phyloP scores from a whole-genome alignment of 2,797 vertebrate genomes.

The Anolis apletophallus region DNA sequence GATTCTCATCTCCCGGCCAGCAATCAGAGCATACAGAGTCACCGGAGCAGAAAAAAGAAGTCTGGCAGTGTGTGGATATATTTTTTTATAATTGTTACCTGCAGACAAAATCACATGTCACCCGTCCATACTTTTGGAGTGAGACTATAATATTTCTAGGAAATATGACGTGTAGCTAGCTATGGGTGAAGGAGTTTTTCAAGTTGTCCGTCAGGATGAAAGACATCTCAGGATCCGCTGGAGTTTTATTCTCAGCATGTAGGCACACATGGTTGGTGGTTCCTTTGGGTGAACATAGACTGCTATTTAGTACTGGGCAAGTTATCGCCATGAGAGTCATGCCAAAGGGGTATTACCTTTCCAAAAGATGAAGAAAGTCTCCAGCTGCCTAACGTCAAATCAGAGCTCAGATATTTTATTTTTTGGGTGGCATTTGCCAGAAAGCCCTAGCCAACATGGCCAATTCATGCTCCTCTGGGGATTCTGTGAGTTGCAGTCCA shows the following conservation, averaged over 20 bases:
- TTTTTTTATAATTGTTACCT: constrained; percentile 39
- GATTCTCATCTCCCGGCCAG: not conserved
- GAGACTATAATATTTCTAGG: not conserved
- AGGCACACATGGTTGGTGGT: not conserved
- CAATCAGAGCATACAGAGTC: constrained; percentile 40
- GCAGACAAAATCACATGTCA: not conserved
- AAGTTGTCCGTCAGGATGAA: not conserved
- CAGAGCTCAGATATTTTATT: no score
- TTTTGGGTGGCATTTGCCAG: no score
- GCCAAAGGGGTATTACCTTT: not conserved
- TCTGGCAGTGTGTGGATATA: not conserved
- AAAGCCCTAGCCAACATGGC: no score
- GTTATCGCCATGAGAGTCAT: not conserved
- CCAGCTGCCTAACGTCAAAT: not conserved
- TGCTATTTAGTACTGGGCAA: not conserved
- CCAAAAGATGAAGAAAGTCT: not conserved
- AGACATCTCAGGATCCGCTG: not conserved
- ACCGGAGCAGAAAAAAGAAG: constrained; percentile 40
- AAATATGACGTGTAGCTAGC: not conserved
- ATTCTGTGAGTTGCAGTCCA: no score
- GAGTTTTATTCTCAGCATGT: constrained; percentile 4
- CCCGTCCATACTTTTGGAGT: not conserved
- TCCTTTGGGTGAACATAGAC: not conserved
- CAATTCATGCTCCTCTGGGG: no score
- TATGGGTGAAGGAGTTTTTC: not conserved